These are phyloP conservation scores for Octomys mimax DNA, from an alignment of 2,797 vertebrate genomes.

Conservation along the genomic window DNA sequence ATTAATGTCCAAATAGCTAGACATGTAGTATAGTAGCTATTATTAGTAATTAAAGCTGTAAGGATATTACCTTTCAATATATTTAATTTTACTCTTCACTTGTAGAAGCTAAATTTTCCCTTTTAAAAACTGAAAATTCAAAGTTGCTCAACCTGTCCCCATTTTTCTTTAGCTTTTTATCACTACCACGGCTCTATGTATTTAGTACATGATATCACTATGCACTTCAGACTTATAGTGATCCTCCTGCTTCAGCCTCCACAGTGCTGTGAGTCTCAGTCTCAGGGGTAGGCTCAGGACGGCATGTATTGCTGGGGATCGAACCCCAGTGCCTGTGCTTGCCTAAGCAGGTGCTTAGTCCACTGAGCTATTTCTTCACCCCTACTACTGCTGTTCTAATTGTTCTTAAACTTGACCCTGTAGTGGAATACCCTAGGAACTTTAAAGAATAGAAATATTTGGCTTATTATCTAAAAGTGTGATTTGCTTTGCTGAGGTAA, in stretches of 20 bases:
- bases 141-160: fast-evolving
- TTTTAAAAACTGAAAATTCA: conserved; percentile 11
- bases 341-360: too few species aligned
- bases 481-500: not conserved
- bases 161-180: not conserved
- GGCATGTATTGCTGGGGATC: too few species aligned
- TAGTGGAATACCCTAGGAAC: not conserved
- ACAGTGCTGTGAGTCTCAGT: too few species aligned
- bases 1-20: not conserved
- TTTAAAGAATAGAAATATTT: not conserved
- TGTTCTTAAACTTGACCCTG: not conserved
- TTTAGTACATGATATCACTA: too few species aligned
- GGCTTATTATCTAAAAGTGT: not conserved
- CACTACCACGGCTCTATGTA: not conserved
- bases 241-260: too few species aligned
- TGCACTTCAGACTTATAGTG: too few species aligned
- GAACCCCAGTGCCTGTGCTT: too few species aligned
- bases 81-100: not conserved
- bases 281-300: too few species aligned
- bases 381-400: not conserved
- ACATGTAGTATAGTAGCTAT: not conserved
- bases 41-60: not conserved
- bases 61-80: not conserved
- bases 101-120: not conserved
- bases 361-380: too few species aligned